Conservation (phyloP, 2,888 invertebrate genomes). For the Invenusta paracnida region DNA sequence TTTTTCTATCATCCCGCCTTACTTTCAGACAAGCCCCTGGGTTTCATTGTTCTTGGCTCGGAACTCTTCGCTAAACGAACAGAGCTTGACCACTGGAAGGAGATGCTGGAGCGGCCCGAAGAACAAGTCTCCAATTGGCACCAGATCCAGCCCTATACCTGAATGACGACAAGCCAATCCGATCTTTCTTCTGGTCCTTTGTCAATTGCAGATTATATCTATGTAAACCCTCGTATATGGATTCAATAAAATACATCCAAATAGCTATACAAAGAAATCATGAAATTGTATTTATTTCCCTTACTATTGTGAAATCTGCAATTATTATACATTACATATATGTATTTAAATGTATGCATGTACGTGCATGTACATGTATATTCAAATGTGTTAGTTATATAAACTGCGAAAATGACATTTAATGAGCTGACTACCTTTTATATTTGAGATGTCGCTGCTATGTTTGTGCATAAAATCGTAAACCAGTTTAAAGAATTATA, state of each 20-base stretch:
- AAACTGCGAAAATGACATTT: too few species aligned
- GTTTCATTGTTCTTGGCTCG: constrained; percentile 41
- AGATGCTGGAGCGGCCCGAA: constrained; percentile 43
- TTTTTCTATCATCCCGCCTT: too few species aligned
- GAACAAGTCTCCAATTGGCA: constrained; percentile 43
- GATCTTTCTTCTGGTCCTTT: too few species aligned
- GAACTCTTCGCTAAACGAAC: constrained; percentile 42
- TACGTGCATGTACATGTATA: not conserved
- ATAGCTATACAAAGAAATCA: too few species aligned
- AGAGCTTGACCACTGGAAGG: constrained; percentile 43
- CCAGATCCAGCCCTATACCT: constrained; percentile 33
- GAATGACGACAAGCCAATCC: not conserved
- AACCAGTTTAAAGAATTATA: too few species aligned
- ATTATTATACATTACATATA: not conserved
- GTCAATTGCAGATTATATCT: too few species aligned
- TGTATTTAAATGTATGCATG: not conserved
- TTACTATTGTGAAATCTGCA: not conserved
- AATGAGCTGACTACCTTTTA: too few species aligned
- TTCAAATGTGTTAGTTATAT: not conserved
- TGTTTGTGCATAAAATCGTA: too few species aligned
- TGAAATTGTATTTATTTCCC: too few species aligned
- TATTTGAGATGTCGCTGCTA: too few species aligned
- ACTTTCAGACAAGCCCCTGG: constrained; percentile 43
- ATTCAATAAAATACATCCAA: too few species aligned
- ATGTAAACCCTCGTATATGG: too few species aligned